Conservation (phyloP, 2,888 invertebrate genomes). For the Papilio demoleus region DNA sequence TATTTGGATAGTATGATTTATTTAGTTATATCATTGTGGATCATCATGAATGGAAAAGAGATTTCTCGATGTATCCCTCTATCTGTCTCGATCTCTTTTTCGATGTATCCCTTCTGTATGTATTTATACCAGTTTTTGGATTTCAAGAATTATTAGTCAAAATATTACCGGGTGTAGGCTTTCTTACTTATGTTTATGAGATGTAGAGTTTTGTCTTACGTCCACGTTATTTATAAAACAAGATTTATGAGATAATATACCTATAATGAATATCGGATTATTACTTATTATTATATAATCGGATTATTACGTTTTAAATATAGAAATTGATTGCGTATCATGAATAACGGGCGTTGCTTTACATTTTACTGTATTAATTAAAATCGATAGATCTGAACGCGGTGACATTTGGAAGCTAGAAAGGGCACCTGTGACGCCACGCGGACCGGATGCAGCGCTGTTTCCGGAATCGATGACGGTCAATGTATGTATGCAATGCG, state of each 20-base stretch:
- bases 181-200: too few relatives aligned
- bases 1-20: not conserved
- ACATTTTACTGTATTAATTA: not conserved
- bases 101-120: too few relatives aligned
- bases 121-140: too few relatives aligned
- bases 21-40: not conserved
- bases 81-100: too few relatives aligned
- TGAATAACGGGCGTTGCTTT: not conserved
- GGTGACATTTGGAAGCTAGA: slow-evolving; percentile 28
- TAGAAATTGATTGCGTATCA: not conserved
- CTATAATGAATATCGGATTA: too few relatives aligned
- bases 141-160: too few relatives aligned
- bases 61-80: too few relatives aligned
- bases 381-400: not conserved
- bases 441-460: slow-evolving; percentile 29
- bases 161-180: too few relatives aligned
- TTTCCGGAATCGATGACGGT: slow-evolving; percentile 38
- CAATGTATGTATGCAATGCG: slow-evolving; percentile 17
- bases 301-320: slow-evolving; percentile 11
- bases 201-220: too few relatives aligned
- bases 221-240: too few relatives aligned
- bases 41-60: not conserved
- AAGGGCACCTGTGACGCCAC: slow-evolving; percentile 37
- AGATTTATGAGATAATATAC: not conserved
- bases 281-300: not conserved